Conservation (phyloP, 2,797 vertebrate species). For the Ctenosaura bakeri region DNA sequence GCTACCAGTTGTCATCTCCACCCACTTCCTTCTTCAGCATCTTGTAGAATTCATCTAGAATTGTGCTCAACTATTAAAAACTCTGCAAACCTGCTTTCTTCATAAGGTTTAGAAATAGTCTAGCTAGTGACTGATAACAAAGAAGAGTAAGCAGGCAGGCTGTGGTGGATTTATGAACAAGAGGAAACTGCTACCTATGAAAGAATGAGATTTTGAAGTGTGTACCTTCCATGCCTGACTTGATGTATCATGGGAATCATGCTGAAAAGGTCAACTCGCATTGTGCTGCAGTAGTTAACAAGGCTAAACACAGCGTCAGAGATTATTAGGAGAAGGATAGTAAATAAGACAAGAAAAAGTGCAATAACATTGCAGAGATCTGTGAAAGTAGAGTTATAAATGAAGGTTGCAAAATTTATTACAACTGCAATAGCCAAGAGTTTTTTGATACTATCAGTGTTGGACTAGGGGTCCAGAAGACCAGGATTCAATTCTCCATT, state of each 20-base stretch:
- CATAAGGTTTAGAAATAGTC: background rate
- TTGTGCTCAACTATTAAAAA: background rate
- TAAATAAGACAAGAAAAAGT: background rate
- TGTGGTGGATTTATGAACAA: background rate
- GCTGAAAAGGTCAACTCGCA: slow-evolving; percentile 12
- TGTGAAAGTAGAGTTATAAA: background rate
- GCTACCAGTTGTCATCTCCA: background rate
- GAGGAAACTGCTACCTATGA: too few relatives aligned
- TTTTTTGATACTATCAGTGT: too few relatives aligned
- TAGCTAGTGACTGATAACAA: background rate
- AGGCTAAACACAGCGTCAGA: slow-evolving; percentile 3
- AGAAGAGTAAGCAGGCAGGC: background rate
- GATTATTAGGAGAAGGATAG: background rate
- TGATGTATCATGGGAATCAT: background rate
- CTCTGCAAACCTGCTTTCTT: background rate
- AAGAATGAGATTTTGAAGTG: background rate
- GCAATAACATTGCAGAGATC: background rate
- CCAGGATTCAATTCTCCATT: too few relatives aligned
- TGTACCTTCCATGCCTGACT: background rate
- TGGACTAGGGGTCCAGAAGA: too few relatives aligned
- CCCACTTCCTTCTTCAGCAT: background rate
- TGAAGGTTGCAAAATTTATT: background rate
- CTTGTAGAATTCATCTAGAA: background rate
- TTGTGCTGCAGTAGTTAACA: slow-evolving; percentile 1
- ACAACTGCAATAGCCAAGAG: too few relatives aligned